Percentiles rank a stretch among this genome's conserved stretches.
Evolutionary conservation across 2,113 vertebrate genomes (phyloP).

Genomic region (Typhlomys cinereus): DNA sequence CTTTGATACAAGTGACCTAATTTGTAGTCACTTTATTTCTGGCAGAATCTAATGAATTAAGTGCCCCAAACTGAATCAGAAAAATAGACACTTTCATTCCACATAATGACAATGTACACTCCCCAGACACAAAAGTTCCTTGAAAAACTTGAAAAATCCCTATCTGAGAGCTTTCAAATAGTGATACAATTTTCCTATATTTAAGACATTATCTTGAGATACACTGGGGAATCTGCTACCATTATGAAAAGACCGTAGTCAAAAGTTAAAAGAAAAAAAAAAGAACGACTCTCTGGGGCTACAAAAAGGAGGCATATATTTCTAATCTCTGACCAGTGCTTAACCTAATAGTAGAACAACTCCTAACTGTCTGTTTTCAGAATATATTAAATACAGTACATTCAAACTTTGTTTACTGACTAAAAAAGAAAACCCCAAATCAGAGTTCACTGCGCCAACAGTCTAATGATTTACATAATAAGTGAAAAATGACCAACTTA

Average conservation of each 20-base stretch:
- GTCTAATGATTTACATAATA: conserved; percentile 5
- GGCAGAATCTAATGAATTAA: no score
- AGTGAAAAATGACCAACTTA: conserved; percentile 76
- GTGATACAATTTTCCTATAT: no score
- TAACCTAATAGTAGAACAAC: conserved; percentile 20
- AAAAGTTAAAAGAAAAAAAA: conserved; percentile 23
- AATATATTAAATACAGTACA: conserved; percentile 6
- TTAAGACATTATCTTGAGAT: neutral
- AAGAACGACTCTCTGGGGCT: neutral
- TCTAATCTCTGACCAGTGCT: neutral
- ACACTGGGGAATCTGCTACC: neutral
- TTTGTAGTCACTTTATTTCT: no score
- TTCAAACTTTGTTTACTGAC: neutral
- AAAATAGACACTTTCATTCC: no score
- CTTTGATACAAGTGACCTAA: no score
- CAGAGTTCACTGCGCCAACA: conserved; percentile 15
- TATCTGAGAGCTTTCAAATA: no score
- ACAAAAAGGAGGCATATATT: neutral
- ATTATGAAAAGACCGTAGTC: conserved; percentile 30
- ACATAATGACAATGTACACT: no score
- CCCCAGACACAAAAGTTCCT: no score
- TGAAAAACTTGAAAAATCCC: no score
- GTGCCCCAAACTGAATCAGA: no score
- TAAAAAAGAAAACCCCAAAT: neutral
- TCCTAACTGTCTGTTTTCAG: conserved; percentile 29